Base-by-base conservation (phyloP, 1,140 invertebrate genomes). In the Sipha flava region DNA sequence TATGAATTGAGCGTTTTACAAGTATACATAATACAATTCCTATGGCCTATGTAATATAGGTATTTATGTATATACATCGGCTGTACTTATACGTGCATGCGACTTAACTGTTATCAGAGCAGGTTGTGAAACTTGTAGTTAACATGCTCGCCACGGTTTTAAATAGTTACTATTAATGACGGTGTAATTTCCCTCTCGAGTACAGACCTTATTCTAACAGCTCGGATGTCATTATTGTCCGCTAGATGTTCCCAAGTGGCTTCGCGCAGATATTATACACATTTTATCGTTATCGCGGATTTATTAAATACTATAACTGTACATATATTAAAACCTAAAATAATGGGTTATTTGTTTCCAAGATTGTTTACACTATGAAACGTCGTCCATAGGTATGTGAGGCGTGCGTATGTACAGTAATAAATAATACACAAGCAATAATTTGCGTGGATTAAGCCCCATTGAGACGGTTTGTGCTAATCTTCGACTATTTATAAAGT, bases 121-220 rank as follows among this genome's bases (percentile, higher is more conserved):
- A 66, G 1, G 14, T 66, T 23, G 64, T 21, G 34, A 66, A 66
- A 43, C n/a, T n/a, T n/a, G n/a, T n/a, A n/a, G n/a, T n/a, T n/a
- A 26, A n/a, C 12, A 23, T 23, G 31, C 21, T 40, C 3, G 12
- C 21, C 5, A 12, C 23, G 21, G 34, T 66, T 66, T 66, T 43
- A 23, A 43, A 66, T 66, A 66, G 62, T 40, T 66, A 18, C 37
- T 66, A 66, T 66, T 66, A 66, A 66, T 66, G 40, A 66, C 64
- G 40, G 64, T 43, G 10, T 66, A 43, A 66, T 66, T 26, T 40
- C 14, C 34, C 34, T 40, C 62, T 40, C 10, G n/a, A 26, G 54
- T 57, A 26, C 29, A 1, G 34, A 21, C 7, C 21, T 66, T 66
- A 34, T 59, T 29, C 29, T 16, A 40, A 26, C 64, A 21, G 34